These are phyloP conservation scores for Chiridota heheva DNA, from an alignment of 35 echinoderm and acorn worm species.

Conservation along the genomic window DNA sequence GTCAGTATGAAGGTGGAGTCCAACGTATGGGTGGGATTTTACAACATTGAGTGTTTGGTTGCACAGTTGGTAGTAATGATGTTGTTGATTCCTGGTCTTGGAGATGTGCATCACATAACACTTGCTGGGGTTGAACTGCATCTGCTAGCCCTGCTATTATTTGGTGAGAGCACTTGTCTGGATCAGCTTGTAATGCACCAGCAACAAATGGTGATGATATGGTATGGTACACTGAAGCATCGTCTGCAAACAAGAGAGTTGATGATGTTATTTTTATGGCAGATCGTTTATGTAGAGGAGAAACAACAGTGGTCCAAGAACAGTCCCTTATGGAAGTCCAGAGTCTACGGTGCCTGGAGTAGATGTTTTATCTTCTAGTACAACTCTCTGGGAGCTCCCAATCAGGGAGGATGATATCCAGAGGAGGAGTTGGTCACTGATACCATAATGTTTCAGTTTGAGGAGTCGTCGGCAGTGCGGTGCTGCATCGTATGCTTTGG, in stretches of 20 bases:
- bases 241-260: constrained; percentile 37
- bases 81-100: no score
- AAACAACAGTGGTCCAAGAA: constrained; percentile 32
- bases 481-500: constrained; percentile 34
- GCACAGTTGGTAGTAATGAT: no score
- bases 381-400: constrained; percentile 15
- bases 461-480: constrained; percentile 17
- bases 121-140: no score
- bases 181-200: not conserved
- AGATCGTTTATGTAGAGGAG: constrained; percentile 39
- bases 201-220: not conserved
- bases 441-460: constrained; percentile 49
- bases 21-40: no score
- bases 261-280: not conserved
- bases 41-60: no score
- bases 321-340: constrained; percentile 27
- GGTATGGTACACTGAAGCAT: constrained; percentile 1
- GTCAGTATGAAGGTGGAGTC: no score
- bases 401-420: constrained; percentile 34
- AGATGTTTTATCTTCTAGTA: constrained; percentile 38
- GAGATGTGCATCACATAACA: no score
- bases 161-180: no score
- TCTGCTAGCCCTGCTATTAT: constrained; percentile 18
- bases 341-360: constrained; percentile 21
- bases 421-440: constrained; percentile 7